Base-by-base conservation (phyloP, 2,888 invertebrate genomes). In the Girardia tigrina region DNA sequence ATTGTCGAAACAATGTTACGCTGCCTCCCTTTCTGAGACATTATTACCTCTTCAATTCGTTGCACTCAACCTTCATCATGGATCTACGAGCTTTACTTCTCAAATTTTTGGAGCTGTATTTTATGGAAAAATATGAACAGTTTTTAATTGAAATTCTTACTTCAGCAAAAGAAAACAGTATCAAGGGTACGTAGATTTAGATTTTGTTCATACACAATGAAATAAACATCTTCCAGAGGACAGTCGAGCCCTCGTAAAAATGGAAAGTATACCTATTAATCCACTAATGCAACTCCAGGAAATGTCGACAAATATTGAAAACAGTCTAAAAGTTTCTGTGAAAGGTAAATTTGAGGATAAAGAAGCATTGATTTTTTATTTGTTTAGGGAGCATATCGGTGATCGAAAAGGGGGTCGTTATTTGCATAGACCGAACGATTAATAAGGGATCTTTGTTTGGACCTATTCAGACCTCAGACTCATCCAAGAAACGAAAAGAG, bases 41-140 rank as follows among this genome's bases (percentile, higher is more conserved):
- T 56, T 56, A 56, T n/a, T 56, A 56, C 23, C n/a, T 56, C 6
- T 56, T 56, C n/a, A 56, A 56, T 56, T 56, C 56, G n/a, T 20
- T 56, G 56, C 56, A 56, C 23, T 56, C 56, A 23, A 56, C 56
- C n/a, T 56, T 56, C 23, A 56, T 56, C 56, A 56, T n/a, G n/a
- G 56, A 56, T n/a, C n/a, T 56, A 4, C 4, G n/a, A 23, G 56
- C 8, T 56, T 56, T 56, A n/a, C n/a, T 56, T 12, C 56, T 56
- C 6, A 56, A 56, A 56, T 56, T 56, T n/a, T n/a, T 56, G 56
- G 56, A 56, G n/a, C n/a, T 56, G n/a, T 56, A 56, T 56, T 56
- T 56, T 23, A 56, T 56, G 56, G 56, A 56, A 23, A 56, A 56
- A n/a, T 56, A 56, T n/a, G 56, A 56, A n/a, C 56, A 56, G n/a